These are phyloP conservation scores for Burhinus oedicnemus DNA, from an alignment of 2,113 vertebrate species.

Conservation along the genomic window DNA sequence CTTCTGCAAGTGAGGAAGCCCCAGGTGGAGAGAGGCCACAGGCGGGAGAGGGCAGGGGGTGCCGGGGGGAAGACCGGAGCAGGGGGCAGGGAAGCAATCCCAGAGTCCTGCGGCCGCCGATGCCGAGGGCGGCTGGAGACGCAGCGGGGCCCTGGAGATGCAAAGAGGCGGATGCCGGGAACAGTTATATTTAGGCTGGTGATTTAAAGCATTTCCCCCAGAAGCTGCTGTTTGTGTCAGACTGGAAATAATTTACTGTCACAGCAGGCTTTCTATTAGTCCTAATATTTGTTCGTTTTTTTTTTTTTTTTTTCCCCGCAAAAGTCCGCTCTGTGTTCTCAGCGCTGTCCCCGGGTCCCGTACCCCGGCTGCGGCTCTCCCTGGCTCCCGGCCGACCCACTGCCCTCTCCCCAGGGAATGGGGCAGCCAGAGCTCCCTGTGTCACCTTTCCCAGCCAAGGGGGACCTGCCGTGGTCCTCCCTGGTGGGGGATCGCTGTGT, in stretches of 20 bases:
- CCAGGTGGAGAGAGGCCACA: background rate
- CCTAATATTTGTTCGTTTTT: background rate
- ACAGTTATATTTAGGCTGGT: background rate
- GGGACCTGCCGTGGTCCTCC: fast-evolving
- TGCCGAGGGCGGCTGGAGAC: background rate
- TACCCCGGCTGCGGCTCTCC: background rate
- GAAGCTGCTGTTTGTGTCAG: background rate
- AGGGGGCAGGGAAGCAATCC: background rate
- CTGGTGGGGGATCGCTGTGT: fast-evolving
- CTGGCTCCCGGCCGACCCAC: background rate
- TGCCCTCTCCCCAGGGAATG: background rate
- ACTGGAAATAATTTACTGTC: background rate
- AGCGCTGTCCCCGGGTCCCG: fast-evolving
- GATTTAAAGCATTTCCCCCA: background rate
- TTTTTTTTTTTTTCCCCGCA: background rate
- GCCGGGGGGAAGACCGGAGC: too few relatives aligned
- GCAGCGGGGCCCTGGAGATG: background rate
- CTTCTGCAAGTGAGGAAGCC: background rate
- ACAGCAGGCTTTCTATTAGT: background rate
- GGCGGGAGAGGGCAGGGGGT: background rate
- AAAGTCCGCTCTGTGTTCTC: too few relatives aligned
- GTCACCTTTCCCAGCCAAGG: background rate
- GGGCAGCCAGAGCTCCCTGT: background rate
- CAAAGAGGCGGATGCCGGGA: background rate
- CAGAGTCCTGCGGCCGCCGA: background rate